Evolutionary conservation across 2,113 vertebrate species (phyloP), one percentile per base, ranked within the genome.

Genomic region (Anthoscopus minutus): DNA sequence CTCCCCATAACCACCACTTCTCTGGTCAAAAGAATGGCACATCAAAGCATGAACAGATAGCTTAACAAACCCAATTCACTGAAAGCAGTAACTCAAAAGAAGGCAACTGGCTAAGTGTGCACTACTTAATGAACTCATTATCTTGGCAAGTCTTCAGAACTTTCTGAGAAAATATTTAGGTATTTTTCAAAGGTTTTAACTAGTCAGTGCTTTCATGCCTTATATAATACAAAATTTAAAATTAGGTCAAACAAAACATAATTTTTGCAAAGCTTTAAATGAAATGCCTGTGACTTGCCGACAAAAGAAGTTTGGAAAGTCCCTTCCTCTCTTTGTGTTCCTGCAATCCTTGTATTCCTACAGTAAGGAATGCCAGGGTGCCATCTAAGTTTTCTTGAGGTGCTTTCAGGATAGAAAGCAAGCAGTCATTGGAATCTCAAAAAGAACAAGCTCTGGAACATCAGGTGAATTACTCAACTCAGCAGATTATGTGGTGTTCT

Each of bases 41-140:
- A 96, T 93, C 84, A 94, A 95, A 95, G 93, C 89, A 92, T 16
- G 51, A 93, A 89, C 71, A 93, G 95, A 91, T 88, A 92, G 91
- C 84, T 80, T 80, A 96, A 93, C 79, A 89, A 92, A 94, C 74
- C 85, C 64, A 73, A 24, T 92, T 86, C 82, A 86, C 67, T 93
- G 89, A 88, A 88, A 86, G 89, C 58, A 86, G 79, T 60, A 96
- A 91, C 88, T 95, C 6, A 0, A 86, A 89, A 89, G 79, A 86
- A 84, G 74, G 69, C 93, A 89, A 81, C 47, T 51, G 62, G 38
- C 38, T 79, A 81, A 73, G 54, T 42, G 74, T 64, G 65, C 60
- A 23, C 67, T 44, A 54, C 78, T 82, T 92, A 80, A 83, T 58
- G 79, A 95, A 95, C 79, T 89, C 74, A 60, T 51, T 77, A 80